Percentiles rank a stretch among this genome's conserved stretches.
These are phyloP conservation scores for Emydoidea blandingii DNA, from an alignment of 2,797 vertebrate genomes.

Conservation along the genomic window DNA sequence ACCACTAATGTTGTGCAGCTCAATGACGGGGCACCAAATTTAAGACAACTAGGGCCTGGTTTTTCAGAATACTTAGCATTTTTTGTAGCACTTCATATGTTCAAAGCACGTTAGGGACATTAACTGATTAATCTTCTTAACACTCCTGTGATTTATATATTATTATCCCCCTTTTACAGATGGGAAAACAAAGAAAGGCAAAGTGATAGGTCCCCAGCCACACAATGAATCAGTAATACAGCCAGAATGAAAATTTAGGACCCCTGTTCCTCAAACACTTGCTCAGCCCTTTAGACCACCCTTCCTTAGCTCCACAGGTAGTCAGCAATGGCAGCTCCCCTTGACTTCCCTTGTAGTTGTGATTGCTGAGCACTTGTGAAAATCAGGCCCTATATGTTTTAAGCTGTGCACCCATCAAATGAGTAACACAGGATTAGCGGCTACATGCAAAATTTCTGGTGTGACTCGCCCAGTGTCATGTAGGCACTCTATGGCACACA, in stretches of 20 bases:
- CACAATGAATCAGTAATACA: not conserved
- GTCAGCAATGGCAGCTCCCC: rapidly evolving
- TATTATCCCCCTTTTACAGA: not conserved
- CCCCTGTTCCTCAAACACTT: not conserved
- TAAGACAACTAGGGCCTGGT: not conserved
- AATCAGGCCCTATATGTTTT: rapidly evolving
- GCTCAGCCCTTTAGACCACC: not conserved
- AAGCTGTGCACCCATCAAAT: rapidly evolving
- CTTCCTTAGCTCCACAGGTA: not conserved
- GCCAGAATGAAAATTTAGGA: not conserved
- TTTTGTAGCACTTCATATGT: not conserved
- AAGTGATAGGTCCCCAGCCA: not conserved
- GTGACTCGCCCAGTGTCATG: not conserved
- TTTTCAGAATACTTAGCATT: not conserved
- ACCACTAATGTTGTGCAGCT: rapidly evolving
- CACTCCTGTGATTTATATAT: not conserved
- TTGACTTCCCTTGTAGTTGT: rapidly evolving
- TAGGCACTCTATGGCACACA: not conserved
- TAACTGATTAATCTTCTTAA: not conserved
- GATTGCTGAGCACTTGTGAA: rapidly evolving
- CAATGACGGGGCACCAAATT: not conserved
- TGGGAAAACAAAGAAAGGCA: rapidly evolving
- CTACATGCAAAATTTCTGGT: not conserved
- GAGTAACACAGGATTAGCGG: not conserved
- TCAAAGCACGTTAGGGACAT: not conserved